These are phyloP conservation scores for Lepidocyrtinus sp. DNA, from an alignment of 2,888 invertebrate genomes.

Conservation along the genomic window DNA sequence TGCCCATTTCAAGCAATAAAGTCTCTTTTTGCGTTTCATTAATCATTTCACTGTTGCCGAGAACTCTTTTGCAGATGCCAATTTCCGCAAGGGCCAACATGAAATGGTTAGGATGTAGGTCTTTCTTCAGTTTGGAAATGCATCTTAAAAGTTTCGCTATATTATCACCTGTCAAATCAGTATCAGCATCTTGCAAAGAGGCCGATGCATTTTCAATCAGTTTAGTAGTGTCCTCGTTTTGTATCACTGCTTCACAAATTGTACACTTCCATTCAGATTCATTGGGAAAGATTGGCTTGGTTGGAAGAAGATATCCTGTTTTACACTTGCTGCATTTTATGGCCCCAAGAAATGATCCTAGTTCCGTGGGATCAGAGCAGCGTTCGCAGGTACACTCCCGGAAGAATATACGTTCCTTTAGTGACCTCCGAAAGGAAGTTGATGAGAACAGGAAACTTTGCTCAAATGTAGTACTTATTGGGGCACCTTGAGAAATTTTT, in stretches of 20 bases:
- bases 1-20: slow-evolving; percentile 19
- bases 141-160: no score
- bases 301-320: slow-evolving; percentile 20
- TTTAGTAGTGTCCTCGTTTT: neutral
- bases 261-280: slow-evolving; percentile 36
- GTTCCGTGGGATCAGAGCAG: slow-evolving; percentile 49
- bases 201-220: neutral
- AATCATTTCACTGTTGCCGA: slow-evolving; percentile 14
- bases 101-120: slow-evolving; percentile 48
- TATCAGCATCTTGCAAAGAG: neutral
- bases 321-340: slow-evolving; percentile 40
- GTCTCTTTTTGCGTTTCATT: slow-evolving; percentile 4
- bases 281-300: slow-evolving; percentile 17
- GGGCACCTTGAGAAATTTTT: slow-evolving; percentile 19
- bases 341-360: slow-evolving; percentile 39
- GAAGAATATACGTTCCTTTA: slow-evolving; percentile 25
- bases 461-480: slow-evolving; percentile 28
- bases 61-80: slow-evolving; percentile 26
- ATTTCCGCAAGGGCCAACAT: slow-evolving; percentile 27
- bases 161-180: no score
- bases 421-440: slow-evolving; percentile 29
- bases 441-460: slow-evolving; percentile 24
- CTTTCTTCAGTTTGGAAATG: no score
- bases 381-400: slow-evolving; percentile 41
- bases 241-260: slow-evolving; percentile 2